These are phyloP conservation scores for Ceriagrion tenellum DNA, from an alignment of 2,888 invertebrate species.

Conservation along the genomic window DNA sequence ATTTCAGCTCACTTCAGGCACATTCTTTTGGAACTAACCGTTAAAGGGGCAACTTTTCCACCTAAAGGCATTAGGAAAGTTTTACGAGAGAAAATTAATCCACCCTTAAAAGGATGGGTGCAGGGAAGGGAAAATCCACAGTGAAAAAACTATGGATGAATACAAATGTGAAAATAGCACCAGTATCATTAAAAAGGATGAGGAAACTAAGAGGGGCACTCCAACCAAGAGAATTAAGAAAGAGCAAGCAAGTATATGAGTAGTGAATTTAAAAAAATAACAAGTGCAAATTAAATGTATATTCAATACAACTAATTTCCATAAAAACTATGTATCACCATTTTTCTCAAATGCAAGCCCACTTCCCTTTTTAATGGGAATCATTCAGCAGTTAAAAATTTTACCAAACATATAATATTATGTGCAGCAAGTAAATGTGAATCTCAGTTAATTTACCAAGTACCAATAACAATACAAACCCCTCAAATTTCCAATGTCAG, in stretches of 20 bases:
- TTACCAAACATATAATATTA: too few relatives aligned
- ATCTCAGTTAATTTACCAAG: not conserved
- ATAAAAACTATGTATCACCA: not conserved
- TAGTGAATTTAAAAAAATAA: not conserved
- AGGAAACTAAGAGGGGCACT: not conserved
- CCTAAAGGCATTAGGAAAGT: too few relatives aligned
- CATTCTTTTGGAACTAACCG: too few relatives aligned
- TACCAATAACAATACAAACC: constrained; percentile 80
- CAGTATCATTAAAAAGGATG: not conserved
- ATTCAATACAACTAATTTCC: not conserved
- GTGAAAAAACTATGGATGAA: not conserved
- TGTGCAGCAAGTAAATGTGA: not conserved
- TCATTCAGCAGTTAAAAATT: too few relatives aligned
- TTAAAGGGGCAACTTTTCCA: too few relatives aligned
- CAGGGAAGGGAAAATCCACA: too few relatives aligned
- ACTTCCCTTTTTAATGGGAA: not conserved
- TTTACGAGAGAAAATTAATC: too few relatives aligned
- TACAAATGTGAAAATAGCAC: not conserved
- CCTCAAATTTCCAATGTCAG: constrained; percentile 90
- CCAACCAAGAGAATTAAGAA: not conserved
- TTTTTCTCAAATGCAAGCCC: not conserved
- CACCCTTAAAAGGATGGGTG: too few relatives aligned
- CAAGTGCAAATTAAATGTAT: too few relatives aligned
- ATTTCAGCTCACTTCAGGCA: too few relatives aligned
- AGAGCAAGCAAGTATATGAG: not conserved